These are phyloP conservation scores for Pseudococcus longispinus DNA, from an alignment of 2,888 invertebrate species.

Conservation along the genomic window DNA sequence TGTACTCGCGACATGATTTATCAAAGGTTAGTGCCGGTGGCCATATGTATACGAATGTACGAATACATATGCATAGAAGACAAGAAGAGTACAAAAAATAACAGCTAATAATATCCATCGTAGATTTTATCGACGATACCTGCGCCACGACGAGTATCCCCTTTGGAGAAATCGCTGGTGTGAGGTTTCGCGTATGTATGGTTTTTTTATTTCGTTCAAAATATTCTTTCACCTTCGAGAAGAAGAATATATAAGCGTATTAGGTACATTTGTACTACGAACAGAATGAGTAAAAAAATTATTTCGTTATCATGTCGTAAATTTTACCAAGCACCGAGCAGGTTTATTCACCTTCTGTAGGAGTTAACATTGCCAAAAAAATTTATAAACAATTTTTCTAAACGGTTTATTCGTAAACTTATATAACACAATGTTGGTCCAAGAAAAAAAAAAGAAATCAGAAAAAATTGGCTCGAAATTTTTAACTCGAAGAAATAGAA, in stretches of 20 bases:
- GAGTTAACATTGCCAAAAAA: background rate
- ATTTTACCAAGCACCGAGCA: background rate
- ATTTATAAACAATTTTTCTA: background rate
- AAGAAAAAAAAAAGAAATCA: background rate
- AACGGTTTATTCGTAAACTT: background rate
- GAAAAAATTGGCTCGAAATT: background rate
- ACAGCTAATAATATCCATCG: background rate
- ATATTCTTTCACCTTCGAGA: background rate
- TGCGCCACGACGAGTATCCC: background rate
- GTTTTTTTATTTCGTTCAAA: background rate
- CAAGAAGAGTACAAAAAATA: background rate
- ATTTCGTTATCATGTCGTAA: background rate
- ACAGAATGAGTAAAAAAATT: background rate
- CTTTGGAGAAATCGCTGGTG: background rate
- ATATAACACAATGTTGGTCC: background rate
- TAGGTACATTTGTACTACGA: background rate
- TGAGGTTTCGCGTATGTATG: background rate
- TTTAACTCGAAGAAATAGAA: background rate
- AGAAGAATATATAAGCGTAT: background rate
- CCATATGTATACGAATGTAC: background rate
- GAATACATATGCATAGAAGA: background rate
- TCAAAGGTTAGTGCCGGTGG: background rate
- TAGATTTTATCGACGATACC: constrained; percentile 25
- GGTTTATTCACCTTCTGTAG: background rate
- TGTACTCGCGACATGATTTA: constrained; percentile 23